Conservation (phyloP, 2,797 vertebrate genomes). For the Strix occidentalis region DNA sequence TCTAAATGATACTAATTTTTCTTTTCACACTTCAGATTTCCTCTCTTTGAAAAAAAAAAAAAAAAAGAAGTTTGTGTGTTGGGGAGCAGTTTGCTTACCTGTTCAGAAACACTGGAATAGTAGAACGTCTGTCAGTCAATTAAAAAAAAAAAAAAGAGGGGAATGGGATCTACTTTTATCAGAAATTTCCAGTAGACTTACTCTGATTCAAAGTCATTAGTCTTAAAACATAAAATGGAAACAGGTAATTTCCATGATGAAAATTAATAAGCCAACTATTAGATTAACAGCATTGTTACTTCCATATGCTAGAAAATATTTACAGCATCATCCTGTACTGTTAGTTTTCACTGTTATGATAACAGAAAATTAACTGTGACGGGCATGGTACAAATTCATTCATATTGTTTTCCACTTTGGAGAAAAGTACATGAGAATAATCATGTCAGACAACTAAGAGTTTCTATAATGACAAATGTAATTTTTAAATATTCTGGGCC, state of each 20-base stretch:
- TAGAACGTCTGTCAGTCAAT: background rate
- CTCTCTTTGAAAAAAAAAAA: background rate
- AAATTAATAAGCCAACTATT: background rate
- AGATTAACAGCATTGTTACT: background rate
- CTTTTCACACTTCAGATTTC: conserved; percentile 17
- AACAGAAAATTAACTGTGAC: background rate
- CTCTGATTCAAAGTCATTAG: background rate
- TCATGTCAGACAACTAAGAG: background rate
- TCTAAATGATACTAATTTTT: conserved; percentile 45
- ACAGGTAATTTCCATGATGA: background rate
- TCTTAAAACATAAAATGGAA: background rate
- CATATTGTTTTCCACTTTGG: background rate
- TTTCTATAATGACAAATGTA: background rate
- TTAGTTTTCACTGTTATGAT: background rate
- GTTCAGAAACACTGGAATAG: background rate
- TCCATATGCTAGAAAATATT: conserved; percentile 1
- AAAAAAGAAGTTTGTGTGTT: no score
- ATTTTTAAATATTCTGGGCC: background rate
- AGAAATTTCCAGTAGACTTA: background rate
- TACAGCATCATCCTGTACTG: background rate
- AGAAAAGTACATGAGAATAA: background rate
- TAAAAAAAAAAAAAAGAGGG: background rate
- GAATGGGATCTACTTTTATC: background rate
- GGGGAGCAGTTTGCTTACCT: background rate
- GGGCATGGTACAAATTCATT: background rate